Base-by-base conservation (phyloP, 2,797 vertebrate species). In the Platalea minor region DNA sequence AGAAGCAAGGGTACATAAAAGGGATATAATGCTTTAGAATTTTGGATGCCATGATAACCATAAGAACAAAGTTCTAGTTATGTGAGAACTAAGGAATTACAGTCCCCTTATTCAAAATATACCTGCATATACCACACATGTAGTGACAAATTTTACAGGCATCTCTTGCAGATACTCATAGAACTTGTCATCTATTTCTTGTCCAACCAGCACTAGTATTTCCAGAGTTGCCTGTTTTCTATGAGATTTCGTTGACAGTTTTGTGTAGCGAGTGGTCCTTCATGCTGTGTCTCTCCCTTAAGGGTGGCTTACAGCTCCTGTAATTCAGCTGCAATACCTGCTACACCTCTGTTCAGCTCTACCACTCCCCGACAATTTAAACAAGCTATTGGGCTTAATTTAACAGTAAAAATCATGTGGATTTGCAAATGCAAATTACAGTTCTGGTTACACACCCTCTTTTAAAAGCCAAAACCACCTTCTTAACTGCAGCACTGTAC, bases 141-240 rank as follows among this genome's bases (percentile, higher is more conserved):
- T 10, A 60, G 56, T 43, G 68, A 87, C 81, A 94, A 88, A 72
- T 93, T 92, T 74, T n/a, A 50, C 37, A 57, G 2, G 4, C 12
- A 29, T 33, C 45, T 70, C 88, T 83, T 65, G 45, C 50, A 70
- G 72, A 53, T 33, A 72, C 53, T 74, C 45, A 43, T 85, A 77
- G 28, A 83, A 56, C 48, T 79, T 91, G 78, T 88, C 84, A 91
- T 64, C 41, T 84, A 54, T 95, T 91, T 80, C 88, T 91, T 83
- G 81, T 91, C 65, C 93, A 94, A 19, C 86, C 59, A 94, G 20
- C 53, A 39, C 26, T 13, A 24, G 13, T 72, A 68, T 39, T 91
- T 87, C 70, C 80, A 89, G 60, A 50, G 33, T 54, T 68, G 41
- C 72, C 86, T 95, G 67, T 80, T 88, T 82, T 46, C 72, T 60